Base-by-base conservation (phyloP, 2,113 vertebrate species). In the Triplophysa tibetana region DNA sequence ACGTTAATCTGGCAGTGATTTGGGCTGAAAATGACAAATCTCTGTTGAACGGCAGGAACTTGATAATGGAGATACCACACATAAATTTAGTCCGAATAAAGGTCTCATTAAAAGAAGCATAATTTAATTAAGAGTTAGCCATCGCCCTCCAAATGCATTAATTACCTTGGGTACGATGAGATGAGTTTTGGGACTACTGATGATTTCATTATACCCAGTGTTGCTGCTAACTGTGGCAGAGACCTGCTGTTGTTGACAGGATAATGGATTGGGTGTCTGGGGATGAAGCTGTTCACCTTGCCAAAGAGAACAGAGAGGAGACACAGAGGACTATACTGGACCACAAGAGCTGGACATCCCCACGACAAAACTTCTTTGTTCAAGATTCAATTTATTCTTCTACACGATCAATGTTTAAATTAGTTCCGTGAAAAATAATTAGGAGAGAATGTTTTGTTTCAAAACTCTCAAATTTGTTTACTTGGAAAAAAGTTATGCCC, bases 131-230 rank as follows among this genome's bases (percentile, higher is more conserved):
- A 94, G 95, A 93, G 91, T 92, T 95, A 94, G 89, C 94, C 91
- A 92, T 93, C 94, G 92, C 90, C 92, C 92, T 93, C 92, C 84
- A 93, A 96, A 93, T 96, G 95, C 95, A 97, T 98, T 98, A 98
- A 98, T 99, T 99, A 98, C 96, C 95, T 97, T 95, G 93, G 94
- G 94, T 94, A 92, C 91, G 93, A 95, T 92, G 95, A 97, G 98
- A 98, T 98, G 96, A 96, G 93, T 90, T 94, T 87, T 54, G 81
- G 88, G 94, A 96, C 97, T 97, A 95, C 93, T 94, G 94, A 94
- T 93, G 94, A 92, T 96, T 97, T 97, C 95, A 97, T 98, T 97
- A 96, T 93, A 93, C 88, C 83, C 78, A 89, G 90, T 91, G 94
- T 95, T 93, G 91, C 93, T 91, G 90, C 91, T 93, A 93, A 94